phyloP scores from a whole-genome alignment of 1,140 invertebrate genomes.

The Lutraria rhynchaena region DNA sequence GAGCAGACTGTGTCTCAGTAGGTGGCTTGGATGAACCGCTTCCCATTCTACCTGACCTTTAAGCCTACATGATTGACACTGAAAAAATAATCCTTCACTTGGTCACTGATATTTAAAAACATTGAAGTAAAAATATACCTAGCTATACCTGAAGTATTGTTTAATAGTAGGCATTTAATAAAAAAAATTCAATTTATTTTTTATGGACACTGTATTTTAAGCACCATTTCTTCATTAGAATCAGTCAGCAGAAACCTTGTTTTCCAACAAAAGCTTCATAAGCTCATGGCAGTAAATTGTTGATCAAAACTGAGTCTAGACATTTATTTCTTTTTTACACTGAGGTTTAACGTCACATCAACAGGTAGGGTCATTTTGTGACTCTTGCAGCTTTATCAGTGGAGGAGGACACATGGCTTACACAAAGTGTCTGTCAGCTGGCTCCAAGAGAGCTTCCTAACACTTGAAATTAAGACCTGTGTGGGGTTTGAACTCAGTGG shows the following conservation, averaged over 20 bases:
- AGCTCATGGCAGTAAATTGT: no score
- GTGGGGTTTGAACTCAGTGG: no score
- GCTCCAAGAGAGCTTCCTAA: no score
- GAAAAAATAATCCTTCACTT: not conserved
- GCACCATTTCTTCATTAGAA: not conserved
- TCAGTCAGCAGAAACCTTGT: not conserved
- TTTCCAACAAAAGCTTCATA: no score
- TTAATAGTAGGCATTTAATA: not conserved
- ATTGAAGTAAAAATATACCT: not conserved
- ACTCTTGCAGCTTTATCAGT: no score
- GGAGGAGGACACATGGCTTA: no score
- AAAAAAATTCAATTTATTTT: not conserved
- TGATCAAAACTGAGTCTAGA: no score
- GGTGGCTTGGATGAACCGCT: slow-evolving; percentile 39
- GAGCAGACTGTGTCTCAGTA: slow-evolving; percentile 52
- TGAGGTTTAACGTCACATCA: no score
- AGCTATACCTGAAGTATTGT: not conserved
- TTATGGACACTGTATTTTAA: not conserved
- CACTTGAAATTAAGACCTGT: no score
- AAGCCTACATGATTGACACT: slow-evolving; percentile 11
- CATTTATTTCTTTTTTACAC: no score
- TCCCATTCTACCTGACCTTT: slow-evolving; percentile 23
- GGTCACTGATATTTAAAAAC: not conserved
- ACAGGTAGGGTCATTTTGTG: no score
- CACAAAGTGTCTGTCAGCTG: no score